Conservation (phyloP, 2,113 vertebrate genomes). For the Hippocampus guttulatus region DNA sequence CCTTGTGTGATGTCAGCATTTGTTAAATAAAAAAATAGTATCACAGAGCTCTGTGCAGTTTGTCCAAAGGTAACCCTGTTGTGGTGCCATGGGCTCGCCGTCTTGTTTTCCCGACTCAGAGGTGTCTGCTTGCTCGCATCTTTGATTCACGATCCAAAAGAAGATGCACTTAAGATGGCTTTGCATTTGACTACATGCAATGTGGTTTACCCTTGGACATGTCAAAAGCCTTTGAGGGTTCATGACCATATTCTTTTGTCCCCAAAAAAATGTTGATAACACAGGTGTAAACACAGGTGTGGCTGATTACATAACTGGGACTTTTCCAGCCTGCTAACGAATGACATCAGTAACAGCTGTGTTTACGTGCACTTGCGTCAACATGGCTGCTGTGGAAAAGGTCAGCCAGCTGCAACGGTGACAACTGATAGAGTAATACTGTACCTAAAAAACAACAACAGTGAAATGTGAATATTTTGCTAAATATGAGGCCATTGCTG, state of each 20-base stretch:
- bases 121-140: slow-evolving; percentile 1
- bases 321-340: background rate
- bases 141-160: slow-evolving; percentile 36
- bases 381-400: background rate
- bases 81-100: background rate
- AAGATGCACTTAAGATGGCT: slow-evolving; percentile 19
- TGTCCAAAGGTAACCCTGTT: slow-evolving; percentile 32
- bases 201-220: slow-evolving; percentile 13
- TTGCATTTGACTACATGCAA: background rate
- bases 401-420: background rate
- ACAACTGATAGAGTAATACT: background rate
- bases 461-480: background rate
- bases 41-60: slow-evolving; percentile 12
- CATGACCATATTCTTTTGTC: slow-evolving; percentile 23
- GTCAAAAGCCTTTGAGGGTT: slow-evolving; percentile 26
- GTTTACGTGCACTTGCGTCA: background rate
- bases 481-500: background rate
- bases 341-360: background rate
- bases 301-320: background rate
- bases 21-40: slow-evolving; percentile 20
- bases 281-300: background rate
- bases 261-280: no score
- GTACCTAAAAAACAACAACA: background rate
- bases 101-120: slow-evolving; percentile 15
- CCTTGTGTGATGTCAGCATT: slow-evolving; percentile 38